phyloP scores from a whole-genome alignment of 1,140 invertebrate genomes.

The Conopomorpha cramerella region DNA sequence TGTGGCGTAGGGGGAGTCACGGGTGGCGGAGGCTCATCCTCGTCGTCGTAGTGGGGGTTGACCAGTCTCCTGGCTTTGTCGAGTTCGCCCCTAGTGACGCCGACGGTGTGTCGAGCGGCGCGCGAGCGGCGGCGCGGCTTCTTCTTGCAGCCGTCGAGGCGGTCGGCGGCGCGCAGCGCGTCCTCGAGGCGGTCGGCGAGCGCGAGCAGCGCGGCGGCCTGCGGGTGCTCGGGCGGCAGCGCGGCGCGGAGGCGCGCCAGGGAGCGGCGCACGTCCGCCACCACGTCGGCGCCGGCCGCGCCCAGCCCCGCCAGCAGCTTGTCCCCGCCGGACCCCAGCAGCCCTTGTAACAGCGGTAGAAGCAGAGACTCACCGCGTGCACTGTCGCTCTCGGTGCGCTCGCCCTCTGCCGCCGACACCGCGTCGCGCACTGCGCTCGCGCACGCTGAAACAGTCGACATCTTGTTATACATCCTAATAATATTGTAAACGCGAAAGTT shows the following conservation, averaged over 20 bases:
- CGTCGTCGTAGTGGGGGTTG: conserved; percentile 32
- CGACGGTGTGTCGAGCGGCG: conserved; percentile 75
- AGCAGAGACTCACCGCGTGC: conserved; percentile 58
- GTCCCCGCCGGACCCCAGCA: conserved; percentile 45
- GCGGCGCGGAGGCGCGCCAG: conserved; percentile 74
- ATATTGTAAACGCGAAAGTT: no score
- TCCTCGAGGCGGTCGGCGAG: conserved; percentile 76
- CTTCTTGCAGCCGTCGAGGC: conserved; percentile 27
- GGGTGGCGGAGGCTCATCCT: conserved; percentile 15
- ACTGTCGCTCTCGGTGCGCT: no score
- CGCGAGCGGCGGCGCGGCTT: conserved; percentile 44
- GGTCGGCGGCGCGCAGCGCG: conserved; percentile 63
- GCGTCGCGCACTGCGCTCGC: conserved; percentile 63
- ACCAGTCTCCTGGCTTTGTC: conserved; percentile 74
- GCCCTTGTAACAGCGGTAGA: conserved; percentile 65
- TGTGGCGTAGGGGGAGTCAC: conserved; percentile 19
- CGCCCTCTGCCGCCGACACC: conserved; percentile 21
- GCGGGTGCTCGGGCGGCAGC: conserved; percentile 62
- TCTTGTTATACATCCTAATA: no score
- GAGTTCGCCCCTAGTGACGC: conserved; percentile 78
- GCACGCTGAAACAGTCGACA: no score
- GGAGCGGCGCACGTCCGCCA: conserved; percentile 79
- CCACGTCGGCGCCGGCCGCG: conserved; percentile 57
- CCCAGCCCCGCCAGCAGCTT: conserved; percentile 33
- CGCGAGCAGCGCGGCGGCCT: conserved; percentile 54